Base-by-base conservation (phyloP, 1,140 invertebrate genomes). In the Aricia agestis region DNA sequence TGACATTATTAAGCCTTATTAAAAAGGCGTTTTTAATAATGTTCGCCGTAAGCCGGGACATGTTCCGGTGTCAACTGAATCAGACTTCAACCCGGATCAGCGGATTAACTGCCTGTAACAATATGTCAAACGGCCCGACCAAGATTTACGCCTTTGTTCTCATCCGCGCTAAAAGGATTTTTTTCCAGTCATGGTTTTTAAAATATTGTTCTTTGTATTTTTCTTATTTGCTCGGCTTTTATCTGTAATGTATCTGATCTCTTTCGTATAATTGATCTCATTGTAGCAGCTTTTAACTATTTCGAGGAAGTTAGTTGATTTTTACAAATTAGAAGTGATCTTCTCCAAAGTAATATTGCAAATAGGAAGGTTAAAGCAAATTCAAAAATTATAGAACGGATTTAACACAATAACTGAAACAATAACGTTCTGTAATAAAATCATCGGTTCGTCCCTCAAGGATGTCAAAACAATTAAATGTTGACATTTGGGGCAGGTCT, bases 81-180 rank as follows among this genome's bases (percentile, higher is more conserved):
- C 81, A 77, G 75, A 75, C 77, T 79, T 79, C 76, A 85, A 83
- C 84, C 84, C 85, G 80, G 80, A 83, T 88, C 86, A 85, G 76
- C 76, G 82, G 86, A 87, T 87, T 89, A 87, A 87, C 82, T 86
- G 85, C 78, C 82, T 85, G 85, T 86, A 87, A 87, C 85, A 85
- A 77, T 81, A 76, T 86, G 82, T 87, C 83, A 86, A 78, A 80
- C 79, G 79, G 79, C 80, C 77, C 78, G 78, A 76, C 76, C 75
- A 86, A 86, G 86, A 86, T 86, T 88, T 86, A 87, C 79, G 81
- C 83, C 75, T 78, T 77, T 84, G 78, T 85, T 86, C 83, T 80
- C 83, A 80, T 79, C 82, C 75, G 74, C 76, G 78, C 76, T 83
- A 77, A 83, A 83, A 81, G 76, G 76, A 82, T 82, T 83, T 79